A percentile compares a stretch with the other conserved stretches of the same genome.
Evolutionary conservation across 2,797 vertebrate species (phyloP).

Genomic region (Erithacus rubecula): DNA sequence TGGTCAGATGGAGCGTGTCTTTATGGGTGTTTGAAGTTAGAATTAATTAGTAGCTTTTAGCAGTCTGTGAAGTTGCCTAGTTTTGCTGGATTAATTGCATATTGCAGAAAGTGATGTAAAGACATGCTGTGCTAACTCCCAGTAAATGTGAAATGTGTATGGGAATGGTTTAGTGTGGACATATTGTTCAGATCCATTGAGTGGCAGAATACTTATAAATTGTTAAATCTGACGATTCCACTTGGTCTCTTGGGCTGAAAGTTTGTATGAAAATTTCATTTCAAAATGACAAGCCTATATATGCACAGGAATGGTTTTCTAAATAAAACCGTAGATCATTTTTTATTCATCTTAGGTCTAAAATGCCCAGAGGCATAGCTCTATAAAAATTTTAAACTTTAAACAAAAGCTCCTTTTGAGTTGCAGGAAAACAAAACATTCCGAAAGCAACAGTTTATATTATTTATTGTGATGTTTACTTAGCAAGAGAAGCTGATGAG

Average conservation of each 20-base stretch:
- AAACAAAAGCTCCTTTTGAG: constrained; percentile 44
- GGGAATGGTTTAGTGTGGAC: background rate
- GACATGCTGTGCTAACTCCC: background rate
- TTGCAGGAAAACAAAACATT: constrained; percentile 33
- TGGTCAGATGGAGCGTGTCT: background rate
- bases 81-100: constrained; percentile 17
- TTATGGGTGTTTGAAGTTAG: background rate
- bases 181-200: background rate
- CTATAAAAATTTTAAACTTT: constrained; percentile 50
- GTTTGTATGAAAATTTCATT: constrained; percentile 38
- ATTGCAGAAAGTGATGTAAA: background rate
- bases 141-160: background rate
- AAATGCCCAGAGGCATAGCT: constrained; percentile 46
- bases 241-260: background rate
- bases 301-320: constrained; percentile 15
- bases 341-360: constrained; percentile 41
- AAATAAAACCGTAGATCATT: constrained; percentile 49
- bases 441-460: constrained; percentile 32
- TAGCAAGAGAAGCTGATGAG: constrained; percentile 10
- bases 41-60: constrained; percentile 20
- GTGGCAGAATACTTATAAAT: constrained; percentile 21
- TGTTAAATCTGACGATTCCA: constrained; percentile 32
- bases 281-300: constrained; percentile 26
- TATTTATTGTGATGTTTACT: constrained; percentile 45
- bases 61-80: background rate